phyloP scores from a whole-genome alignment of 2,113 vertebrate species.

The Periophthalmodon schlosseri region DNA sequence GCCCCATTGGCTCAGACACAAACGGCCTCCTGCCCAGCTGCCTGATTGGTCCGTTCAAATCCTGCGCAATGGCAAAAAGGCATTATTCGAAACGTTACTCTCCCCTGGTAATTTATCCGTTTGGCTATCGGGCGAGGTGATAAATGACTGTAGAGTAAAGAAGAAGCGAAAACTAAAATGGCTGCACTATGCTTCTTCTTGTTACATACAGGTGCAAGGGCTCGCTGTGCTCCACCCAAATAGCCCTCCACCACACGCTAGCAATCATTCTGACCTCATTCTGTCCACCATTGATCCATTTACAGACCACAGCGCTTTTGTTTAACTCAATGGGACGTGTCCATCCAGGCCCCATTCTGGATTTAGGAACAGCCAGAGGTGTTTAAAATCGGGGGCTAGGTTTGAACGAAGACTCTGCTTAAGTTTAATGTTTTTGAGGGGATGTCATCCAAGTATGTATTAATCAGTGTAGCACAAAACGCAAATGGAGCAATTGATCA shows the following conservation, averaged over 20 bases:
- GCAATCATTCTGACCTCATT: slow-evolving; percentile 49
- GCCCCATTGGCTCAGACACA: slow-evolving; percentile 66
- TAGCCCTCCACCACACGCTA: slow-evolving; percentile 21
- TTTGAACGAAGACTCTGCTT: neutral
- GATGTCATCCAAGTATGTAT: too few species aligned
- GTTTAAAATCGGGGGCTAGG: neutral
- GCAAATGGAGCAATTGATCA: neutral
- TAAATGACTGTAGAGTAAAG: slow-evolving; percentile 36
- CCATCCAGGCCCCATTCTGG: slow-evolving; percentile 14
- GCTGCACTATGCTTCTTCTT: slow-evolving; percentile 22
- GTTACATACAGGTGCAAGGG: slow-evolving; percentile 41
- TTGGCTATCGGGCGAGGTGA: slow-evolving; percentile 40
- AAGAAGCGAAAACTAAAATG: slow-evolving; percentile 10
- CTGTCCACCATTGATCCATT: slow-evolving; percentile 55
- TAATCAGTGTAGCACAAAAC: neutral
- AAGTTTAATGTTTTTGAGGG: neutral
- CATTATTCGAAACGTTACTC: slow-evolving; percentile 53
- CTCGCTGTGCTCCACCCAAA: slow-evolving; percentile 34
- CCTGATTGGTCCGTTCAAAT: slow-evolving; percentile 67
- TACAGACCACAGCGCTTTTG: slow-evolving; percentile 33
- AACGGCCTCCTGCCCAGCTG: slow-evolving; percentile 48
- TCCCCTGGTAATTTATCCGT: slow-evolving; percentile 54
- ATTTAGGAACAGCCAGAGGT: neutral
- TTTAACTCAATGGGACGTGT: slow-evolving; percentile 31
- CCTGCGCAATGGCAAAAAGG: slow-evolving; percentile 28